Percentiles rank a stretch among this genome's conserved stretches.
Evolutionary conservation across 2,113 vertebrate species (phyloP).

Genomic region (Lucifuga dentata): DNA sequence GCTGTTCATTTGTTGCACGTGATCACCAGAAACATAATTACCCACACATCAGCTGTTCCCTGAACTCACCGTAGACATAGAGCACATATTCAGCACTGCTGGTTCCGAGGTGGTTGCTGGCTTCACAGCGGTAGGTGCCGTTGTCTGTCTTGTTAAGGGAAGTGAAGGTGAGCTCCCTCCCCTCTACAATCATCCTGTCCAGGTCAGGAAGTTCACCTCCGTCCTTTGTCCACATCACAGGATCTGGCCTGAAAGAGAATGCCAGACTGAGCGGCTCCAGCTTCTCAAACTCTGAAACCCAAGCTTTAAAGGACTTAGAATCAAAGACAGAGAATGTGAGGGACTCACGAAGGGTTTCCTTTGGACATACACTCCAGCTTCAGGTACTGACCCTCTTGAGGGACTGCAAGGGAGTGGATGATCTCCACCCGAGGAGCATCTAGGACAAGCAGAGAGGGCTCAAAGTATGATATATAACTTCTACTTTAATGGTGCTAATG

Average conservation of each 20-base stretch:
- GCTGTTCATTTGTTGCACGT: background rate
- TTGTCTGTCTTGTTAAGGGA: slow-evolving; percentile 99
- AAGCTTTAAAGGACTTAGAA: no score
- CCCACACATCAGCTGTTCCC: background rate
- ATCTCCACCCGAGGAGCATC: slow-evolving; percentile 97
- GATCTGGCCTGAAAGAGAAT: slow-evolving; percentile 88
- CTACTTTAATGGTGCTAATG: no score
- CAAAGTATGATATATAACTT: background rate
- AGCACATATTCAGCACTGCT: slow-evolving; percentile 95
- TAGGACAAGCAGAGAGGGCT: slow-evolving; percentile 69
- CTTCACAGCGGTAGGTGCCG: slow-evolving; percentile 98
- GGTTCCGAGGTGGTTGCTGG: slow-evolving; percentile 94
- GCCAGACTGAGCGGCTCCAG: no score
- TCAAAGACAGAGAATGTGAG: slow-evolving; percentile 10
- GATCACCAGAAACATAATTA: slow-evolving; percentile 8
- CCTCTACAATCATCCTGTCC: slow-evolving; percentile 95
- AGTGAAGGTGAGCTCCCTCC: slow-evolving; percentile 93
- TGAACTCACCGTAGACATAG: slow-evolving; percentile 95
- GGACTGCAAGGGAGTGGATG: slow-evolving; percentile 87
- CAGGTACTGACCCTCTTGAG: slow-evolving; percentile 95
- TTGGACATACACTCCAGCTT: slow-evolving; percentile 97
- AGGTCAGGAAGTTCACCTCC: slow-evolving; percentile 95
- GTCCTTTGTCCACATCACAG: slow-evolving; percentile 97
- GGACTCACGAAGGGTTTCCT: slow-evolving; percentile 98
- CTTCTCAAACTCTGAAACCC: no score